Conservation (phyloP, 2,797 vertebrate species). For the Pteronotus mesoamericanus region DNA sequence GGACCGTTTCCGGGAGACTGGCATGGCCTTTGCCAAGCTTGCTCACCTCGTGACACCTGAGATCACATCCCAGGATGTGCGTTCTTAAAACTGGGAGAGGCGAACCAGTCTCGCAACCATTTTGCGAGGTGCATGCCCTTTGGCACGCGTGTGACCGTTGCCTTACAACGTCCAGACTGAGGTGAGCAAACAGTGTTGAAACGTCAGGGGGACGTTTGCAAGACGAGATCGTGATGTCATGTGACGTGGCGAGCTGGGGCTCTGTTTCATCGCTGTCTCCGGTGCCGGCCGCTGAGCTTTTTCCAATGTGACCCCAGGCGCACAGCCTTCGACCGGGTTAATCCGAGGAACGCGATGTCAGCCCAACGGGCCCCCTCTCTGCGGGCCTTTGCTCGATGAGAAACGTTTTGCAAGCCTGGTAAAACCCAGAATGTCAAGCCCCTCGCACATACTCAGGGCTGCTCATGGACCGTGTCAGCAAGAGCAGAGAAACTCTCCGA, state of each 20-base stretch:
- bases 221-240: background rate
- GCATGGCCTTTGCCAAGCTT: no score
- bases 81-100: background rate
- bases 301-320: slow-evolving; percentile 61
- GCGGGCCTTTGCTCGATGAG: slow-evolving; percentile 58
- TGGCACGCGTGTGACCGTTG: rapidly evolving
- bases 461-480: slow-evolving; percentile 64
- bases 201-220: rapidly evolving
- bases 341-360: slow-evolving; percentile 67
- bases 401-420: slow-evolving; percentile 63
- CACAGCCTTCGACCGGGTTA: slow-evolving; percentile 70
- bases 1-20: no score
- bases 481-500: slow-evolving; percentile 51
- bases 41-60: background rate
- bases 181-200: background rate
- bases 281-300: slow-evolving; percentile 49
- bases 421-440: slow-evolving; percentile 59
- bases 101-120: background rate
- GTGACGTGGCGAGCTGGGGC: rapidly evolving
- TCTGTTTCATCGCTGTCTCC: background rate
- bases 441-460: slow-evolving; percentile 61
- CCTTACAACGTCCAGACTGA: background rate
- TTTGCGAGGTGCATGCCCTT: background rate
- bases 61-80: background rate
- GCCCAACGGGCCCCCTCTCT: slow-evolving; percentile 56